Percentiles rank a stretch among this genome's conserved stretches.
Conservation (phyloP, 2,888 invertebrate genomes). For the Neoitamus cyanurus region DNA sequence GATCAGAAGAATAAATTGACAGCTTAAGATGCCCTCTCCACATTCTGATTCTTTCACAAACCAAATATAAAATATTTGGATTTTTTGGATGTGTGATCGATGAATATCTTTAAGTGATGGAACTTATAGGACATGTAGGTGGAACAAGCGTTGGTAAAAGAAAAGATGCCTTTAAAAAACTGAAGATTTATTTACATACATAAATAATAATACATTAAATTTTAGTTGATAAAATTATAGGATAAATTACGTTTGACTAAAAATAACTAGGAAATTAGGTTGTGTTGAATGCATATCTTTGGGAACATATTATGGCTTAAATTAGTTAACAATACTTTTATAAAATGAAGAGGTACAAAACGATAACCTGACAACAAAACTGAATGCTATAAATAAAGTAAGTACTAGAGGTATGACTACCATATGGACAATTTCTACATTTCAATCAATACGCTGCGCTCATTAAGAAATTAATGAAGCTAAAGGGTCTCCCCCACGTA, state of each 20-base stretch:
- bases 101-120: background rate
- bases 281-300: background rate
- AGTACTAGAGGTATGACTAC: background rate
- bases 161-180: background rate
- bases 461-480: background rate
- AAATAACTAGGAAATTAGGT: background rate
- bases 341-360: background rate
- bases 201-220: background rate
- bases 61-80: background rate
- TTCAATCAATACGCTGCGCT: background rate
- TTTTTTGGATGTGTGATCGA: background rate
- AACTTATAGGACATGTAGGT: background rate
- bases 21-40: too few species aligned
- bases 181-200: background rate
- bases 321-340: background rate
- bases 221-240: background rate
- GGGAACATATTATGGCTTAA: background rate
- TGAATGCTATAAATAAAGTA: background rate
- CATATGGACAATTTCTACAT: background rate
- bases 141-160: background rate
- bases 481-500: background rate
- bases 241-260: background rate
- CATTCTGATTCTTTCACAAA: too few species aligned
- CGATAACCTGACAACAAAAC: background rate
- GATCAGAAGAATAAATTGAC: too few species aligned